A percentile compares a stretch with the other conserved stretches of the same genome.
These are phyloP conservation scores for Anableps anableps DNA, from an alignment of 2,797 vertebrate genomes.

Conservation along the genomic window DNA sequence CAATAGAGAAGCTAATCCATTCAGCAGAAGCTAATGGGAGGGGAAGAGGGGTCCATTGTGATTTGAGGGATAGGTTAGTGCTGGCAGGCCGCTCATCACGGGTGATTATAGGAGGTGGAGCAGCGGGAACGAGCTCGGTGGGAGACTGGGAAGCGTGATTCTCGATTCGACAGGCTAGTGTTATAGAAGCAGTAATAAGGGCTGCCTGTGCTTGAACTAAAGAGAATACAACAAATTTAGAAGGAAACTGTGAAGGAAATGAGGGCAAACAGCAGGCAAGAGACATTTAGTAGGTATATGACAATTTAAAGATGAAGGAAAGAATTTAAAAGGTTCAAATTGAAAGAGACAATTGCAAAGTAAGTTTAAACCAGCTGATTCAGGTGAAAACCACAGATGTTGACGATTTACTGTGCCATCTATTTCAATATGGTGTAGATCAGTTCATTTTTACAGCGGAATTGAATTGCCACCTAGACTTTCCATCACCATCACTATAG, in stretches of 20 bases:
- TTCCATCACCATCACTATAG: not conserved
- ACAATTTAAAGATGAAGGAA: constrained; percentile 10
- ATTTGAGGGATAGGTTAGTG: constrained; percentile 81
- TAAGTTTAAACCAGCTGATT: constrained; percentile 36
- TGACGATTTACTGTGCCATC: constrained; percentile 24
- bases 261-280: not conserved
- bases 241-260: constrained; percentile 31
- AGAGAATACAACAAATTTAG: constrained; percentile 29
- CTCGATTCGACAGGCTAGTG: constrained; percentile 55
- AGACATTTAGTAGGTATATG: not conserved
- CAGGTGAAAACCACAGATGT: constrained; percentile 33
- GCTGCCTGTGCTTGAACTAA: constrained; percentile 47
- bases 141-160: constrained; percentile 65
- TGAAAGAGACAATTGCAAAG: constrained; percentile 24
- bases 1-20: constrained; percentile 76
- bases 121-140: constrained; percentile 66
- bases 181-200: constrained; percentile 50
- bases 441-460: constrained; percentile 37
- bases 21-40: constrained; percentile 77
- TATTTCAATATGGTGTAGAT: constrained; percentile 21
- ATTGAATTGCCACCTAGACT: constrained; percentile 32
- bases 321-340: constrained; percentile 27
- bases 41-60: constrained; percentile 77
- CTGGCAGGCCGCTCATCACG: constrained; percentile 80
- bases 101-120: constrained; percentile 79